A percentile compares a stretch with the other conserved stretches of the same genome.
Evolutionary conservation across 2,113 vertebrate species (phyloP).

Genomic region (Colaptes auratus): DNA sequence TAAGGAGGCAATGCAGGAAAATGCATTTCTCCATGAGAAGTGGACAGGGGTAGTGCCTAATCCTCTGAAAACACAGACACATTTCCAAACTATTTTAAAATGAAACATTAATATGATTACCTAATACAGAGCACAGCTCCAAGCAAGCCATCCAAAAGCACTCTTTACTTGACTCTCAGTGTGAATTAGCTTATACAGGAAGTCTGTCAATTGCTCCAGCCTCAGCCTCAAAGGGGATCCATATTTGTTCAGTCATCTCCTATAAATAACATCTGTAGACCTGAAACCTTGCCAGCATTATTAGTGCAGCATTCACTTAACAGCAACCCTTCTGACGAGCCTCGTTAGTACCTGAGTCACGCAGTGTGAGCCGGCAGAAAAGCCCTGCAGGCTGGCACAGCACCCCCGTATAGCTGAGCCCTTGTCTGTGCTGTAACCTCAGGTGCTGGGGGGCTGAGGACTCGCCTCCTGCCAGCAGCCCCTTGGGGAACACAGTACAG

Average conservation of each 20-base stretch:
- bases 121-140: not conserved
- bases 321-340: not conserved
- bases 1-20: not conserved
- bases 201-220: slow-evolving; percentile 64
- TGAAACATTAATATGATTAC: not conserved
- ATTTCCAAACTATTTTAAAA: slow-evolving; percentile 1
- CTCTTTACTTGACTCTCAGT: slow-evolving; percentile 32
- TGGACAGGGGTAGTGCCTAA: not conserved
- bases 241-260: slow-evolving; percentile 62
- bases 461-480: not conserved
- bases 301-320: slow-evolving; percentile 31
- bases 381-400: not conserved
- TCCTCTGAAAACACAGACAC: not conserved
- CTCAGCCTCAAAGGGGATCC: slow-evolving; percentile 30
- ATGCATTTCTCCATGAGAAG: not conserved
- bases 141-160: not conserved
- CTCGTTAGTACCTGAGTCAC: slow-evolving; percentile 1
- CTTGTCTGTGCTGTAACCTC: not conserved
- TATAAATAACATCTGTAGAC: slow-evolving; percentile 66
- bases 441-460: not conserved
- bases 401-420: not conserved
- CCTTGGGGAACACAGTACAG: not conserved
- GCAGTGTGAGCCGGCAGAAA: not conserved
- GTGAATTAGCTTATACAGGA: slow-evolving; percentile 51
- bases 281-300: slow-evolving; percentile 31